Evolutionary conservation across 2,113 vertebrate genomes (phyloP).

Genomic region (Callospermophilus lateralis): DNA sequence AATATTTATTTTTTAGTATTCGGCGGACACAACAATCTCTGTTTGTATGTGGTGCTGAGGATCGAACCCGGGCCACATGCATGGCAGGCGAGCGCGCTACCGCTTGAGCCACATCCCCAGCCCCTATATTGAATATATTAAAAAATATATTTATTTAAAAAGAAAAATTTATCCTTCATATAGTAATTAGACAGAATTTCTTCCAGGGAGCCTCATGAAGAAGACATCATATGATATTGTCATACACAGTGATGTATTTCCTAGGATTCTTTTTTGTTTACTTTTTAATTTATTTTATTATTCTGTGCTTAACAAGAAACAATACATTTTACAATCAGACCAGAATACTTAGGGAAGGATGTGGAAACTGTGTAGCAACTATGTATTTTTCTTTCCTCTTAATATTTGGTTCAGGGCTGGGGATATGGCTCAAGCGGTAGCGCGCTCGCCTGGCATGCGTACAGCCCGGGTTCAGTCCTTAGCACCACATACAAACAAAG

Average conservation of each 20-base stretch:
- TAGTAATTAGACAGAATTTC: slow-evolving; percentile 25
- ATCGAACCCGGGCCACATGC: no score
- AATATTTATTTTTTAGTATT: no score
- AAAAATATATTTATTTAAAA: background rate
- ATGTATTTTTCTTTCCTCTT: background rate
- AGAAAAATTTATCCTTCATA: background rate
- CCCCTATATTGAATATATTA: no score
- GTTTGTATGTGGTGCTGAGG: no score
- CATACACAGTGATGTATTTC: background rate
- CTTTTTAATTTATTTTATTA: slow-evolving; percentile 14
- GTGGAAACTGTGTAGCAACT: background rate
- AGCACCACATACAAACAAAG: no score
- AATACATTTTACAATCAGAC: slow-evolving; percentile 28
- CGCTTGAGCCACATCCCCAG: no score
- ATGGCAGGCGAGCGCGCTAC: no score
- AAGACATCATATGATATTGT: background rate
- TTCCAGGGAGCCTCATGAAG: background rate
- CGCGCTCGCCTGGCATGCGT: no score
- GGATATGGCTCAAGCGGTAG: no score
- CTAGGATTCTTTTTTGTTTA: background rate
- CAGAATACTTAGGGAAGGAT: background rate
- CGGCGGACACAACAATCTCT: no score
- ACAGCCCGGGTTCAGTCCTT: no score
- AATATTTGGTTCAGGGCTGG: background rate
- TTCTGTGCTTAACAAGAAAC: slow-evolving; percentile 2